Base-by-base conservation (phyloP, 2,113 vertebrate genomes). In the Naja naja region DNA sequence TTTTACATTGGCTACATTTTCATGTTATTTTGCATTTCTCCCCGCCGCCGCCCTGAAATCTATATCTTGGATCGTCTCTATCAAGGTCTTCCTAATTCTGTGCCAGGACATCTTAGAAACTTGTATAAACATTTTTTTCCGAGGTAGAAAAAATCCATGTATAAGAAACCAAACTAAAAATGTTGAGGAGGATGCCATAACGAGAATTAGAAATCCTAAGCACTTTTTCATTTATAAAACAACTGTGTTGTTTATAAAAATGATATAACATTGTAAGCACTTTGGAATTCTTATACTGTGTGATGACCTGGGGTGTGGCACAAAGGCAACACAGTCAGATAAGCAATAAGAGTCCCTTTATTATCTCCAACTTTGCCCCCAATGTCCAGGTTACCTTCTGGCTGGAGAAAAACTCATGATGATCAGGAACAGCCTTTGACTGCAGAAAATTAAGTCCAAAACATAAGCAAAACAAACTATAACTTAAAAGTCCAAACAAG, bases 161-260 rank as follows among this genome's bases (percentile, higher is more conserved):
- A 60, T 94, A 91, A 16, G 74, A 81, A 49, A 87, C 10, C 43
- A n/a, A 43, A 39, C 87, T 52, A 69, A 87, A 94, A 89, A 88
- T 5, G 45, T 27, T n/a, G 69, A 22, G 64, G 92, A 95, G 90
- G 85, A 69, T 81, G 16, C n/a, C 16, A 81, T 81, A 39, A 81
- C 20, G 34, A 81, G 6, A 20, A 81, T 39, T 20, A 53, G 90
- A 64, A 91, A 89, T 25, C 18, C 90, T 87, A 14, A 43, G 91
- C 89, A 94, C 11, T 74, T 92, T 85, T n/a, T 86, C 0, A 43
- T 22, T 87, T 22, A n/a, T 16, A 55, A 58, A 52, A 16, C 52
- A 9, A 47, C 34, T 25, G 91, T 91, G 58, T 1, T 43, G 64
- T 92, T 92, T 53, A 87, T 23, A 34, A 93, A 89, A 87, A 3